Conservation (phyloP, 2,113 vertebrate species). For the Ctenomys sociabilis region DNA sequence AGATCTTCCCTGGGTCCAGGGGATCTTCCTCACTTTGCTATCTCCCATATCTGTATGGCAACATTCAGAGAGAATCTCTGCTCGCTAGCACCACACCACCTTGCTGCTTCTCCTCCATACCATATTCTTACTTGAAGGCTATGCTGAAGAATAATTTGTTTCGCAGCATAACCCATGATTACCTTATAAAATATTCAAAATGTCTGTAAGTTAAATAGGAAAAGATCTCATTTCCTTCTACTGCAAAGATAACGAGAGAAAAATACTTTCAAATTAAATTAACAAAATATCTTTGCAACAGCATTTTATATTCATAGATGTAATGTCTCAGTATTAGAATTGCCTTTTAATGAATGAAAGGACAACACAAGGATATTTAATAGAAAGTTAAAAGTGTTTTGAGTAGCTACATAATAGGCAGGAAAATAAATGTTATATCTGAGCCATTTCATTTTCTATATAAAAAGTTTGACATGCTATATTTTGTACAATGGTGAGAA, state of each 20-base stretch:
- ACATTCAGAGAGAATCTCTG: not conserved
- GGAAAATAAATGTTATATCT: not conserved
- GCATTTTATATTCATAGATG: not conserved
- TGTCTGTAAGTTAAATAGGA: not conserved
- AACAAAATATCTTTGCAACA: not conserved
- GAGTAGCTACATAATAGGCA: not conserved
- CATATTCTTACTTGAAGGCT: not conserved
- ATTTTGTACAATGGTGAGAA: constrained; percentile 15
- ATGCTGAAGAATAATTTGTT: not conserved
- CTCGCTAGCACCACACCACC: not conserved
- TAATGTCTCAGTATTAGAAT: not conserved
- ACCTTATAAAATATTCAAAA: constrained; percentile 22
- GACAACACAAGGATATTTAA: not conserved
- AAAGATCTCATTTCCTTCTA: not conserved
- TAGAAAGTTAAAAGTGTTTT: not conserved
- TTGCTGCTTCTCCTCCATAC: not conserved
- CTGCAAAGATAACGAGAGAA: not conserved
- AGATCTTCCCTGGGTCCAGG: not conserved
- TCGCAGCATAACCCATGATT: not conserved
- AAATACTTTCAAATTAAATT: constrained; percentile 36
- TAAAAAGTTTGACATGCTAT: constrained; percentile 28
- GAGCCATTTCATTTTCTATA: not conserved
- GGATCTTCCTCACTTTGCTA: not conserved
- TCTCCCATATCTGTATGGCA: not conserved
- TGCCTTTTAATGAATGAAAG: constrained; percentile 43